Conservation (phyloP, 2,888 invertebrate species). For the Dicranocentrus wangi region DNA sequence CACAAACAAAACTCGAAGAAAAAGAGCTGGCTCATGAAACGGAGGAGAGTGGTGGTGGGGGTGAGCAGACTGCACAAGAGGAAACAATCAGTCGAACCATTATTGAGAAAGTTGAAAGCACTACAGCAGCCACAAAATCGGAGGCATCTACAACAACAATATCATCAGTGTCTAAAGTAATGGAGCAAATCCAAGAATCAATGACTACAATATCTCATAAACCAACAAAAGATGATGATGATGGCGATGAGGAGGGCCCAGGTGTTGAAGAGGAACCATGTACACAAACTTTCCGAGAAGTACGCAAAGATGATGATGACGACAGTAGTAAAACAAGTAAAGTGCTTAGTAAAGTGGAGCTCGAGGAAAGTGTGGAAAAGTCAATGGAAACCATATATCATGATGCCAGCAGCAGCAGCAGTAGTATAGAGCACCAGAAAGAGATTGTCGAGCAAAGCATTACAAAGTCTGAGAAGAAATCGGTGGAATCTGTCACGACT, state of each 20-base stretch:
- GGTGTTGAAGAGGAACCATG: conserved; percentile 62
- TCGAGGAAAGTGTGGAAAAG: conserved; percentile 57
- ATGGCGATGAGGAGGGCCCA: conserved; percentile 48
- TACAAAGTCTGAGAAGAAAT: conserved; percentile 32
- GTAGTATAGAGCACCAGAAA: not conserved
- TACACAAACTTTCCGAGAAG: conserved; percentile 43
- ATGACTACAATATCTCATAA: conserved; percentile 44
- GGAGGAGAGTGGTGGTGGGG: not conserved
- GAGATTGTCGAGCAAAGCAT: conserved; percentile 18
- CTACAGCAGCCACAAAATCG: not conserved
- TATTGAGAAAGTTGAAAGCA: conserved; percentile 17
- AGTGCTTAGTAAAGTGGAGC: conserved; percentile 31
- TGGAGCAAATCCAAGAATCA: conserved; percentile 51
- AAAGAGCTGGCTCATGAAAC: not conserved
- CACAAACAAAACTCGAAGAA: conserved; percentile 53
- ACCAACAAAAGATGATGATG: conserved; percentile 16
- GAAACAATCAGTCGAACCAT: conserved; percentile 4
- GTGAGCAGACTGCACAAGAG: not conserved
- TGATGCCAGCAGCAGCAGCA: not conserved
- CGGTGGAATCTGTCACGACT: conserved; percentile 29
- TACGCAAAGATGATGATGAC: conserved; percentile 9
- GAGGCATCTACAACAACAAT: conserved; percentile 18
- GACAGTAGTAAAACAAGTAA: conserved; percentile 54
- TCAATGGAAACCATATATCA: conserved; percentile 52
- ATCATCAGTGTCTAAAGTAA: conserved; percentile 19